Conservation (phyloP, 2,888 invertebrate genomes). For the Andrena trimmerana region DNA sequence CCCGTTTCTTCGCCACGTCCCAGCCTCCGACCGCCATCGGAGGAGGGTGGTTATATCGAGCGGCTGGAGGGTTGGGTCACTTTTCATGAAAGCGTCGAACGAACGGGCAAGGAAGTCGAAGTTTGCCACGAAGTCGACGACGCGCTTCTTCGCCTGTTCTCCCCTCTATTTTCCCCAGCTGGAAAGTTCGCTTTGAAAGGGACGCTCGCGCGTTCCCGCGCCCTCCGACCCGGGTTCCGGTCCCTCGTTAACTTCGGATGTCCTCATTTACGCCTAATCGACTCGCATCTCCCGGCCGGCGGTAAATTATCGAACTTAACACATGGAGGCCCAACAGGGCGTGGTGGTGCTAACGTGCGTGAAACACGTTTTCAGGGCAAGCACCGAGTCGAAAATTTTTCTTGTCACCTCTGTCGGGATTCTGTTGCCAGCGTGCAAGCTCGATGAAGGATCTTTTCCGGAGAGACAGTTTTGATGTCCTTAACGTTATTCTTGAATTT, state of each 20-base stretch:
- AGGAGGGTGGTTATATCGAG: slow-evolving; percentile 11
- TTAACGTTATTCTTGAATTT: not conserved
- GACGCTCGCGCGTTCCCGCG: not conserved
- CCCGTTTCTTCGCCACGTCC: slow-evolving; percentile 23
- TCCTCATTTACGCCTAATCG: slow-evolving; percentile 73
- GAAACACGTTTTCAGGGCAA: slow-evolving; percentile 64
- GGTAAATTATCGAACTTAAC: slow-evolving; percentile 71
- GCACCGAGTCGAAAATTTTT: slow-evolving; percentile 57
- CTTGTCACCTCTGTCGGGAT: slow-evolving; percentile 34
- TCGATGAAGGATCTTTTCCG: not conserved
- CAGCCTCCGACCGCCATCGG: not conserved
- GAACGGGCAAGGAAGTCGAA: slow-evolving; percentile 32
- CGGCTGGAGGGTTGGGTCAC: not conserved
- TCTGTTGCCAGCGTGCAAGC: not conserved
- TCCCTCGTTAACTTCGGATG: slow-evolving; percentile 70
- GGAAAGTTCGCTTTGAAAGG: slow-evolving; percentile 68
- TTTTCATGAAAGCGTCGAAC: slow-evolving; percentile 44
- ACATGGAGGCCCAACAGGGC: slow-evolving; percentile 42
- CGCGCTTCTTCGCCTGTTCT: slow-evolving; percentile 11
- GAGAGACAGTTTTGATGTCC: not conserved
- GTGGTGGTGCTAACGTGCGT: slow-evolving; percentile 61
- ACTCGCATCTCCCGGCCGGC: slow-evolving; percentile 60
- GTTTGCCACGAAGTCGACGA: slow-evolving; percentile 44
- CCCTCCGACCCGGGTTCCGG: slow-evolving; percentile 37
- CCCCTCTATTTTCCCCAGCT: slow-evolving; percentile 44